Evolutionary conservation across 2,888 invertebrate genomes (phyloP), one percentile per base, ranked within the genome.

Genomic region (Athalia circularis): DNA sequence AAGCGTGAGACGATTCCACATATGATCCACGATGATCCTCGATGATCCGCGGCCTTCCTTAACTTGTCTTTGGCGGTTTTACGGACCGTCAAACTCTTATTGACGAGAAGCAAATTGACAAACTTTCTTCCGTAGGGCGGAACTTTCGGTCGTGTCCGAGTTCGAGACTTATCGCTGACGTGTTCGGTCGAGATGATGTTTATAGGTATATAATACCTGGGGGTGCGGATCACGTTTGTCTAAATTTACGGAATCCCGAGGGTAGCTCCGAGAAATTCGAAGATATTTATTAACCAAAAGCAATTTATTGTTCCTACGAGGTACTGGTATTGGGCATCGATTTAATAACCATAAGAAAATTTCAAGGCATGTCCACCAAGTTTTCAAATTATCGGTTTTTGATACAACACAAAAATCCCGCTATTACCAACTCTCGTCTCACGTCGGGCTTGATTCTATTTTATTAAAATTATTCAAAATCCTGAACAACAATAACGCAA

Each of bases 31-130:
- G 48, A 59, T 59, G 72, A 72, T 72, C 72, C 59, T 15, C 29
- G 43, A 68, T 54, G 59, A 61, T 61, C 61, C 72, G 9, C 8
- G n/a, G 54, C 47, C 45, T 61, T 52, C 7, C 29, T 29, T 48
- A 68, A 52, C 13, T 68, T 11, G 52, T 68, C 50, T 13, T 59
- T 59, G 47, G 61, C 47, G 57, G 59, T 72, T 59, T 72, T 72
- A 72, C 72, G 72, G 72, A 61, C 48, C 72, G 72, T 59, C 72
- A 29, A 68, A 68, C 54, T 52, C 50, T 68, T 52, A 68, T 68
- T 54, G 68, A 52, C 52, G 68, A 52, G 29, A 29, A 29, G 68
- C 68, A 43, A 50, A 52, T 52, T 52, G 68, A 52, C 68, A 68
- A 68, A 77, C 67, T 77, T 67, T 59, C 9, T 29, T 50, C 52